These are phyloP conservation scores for Cosmopolites sordidus DNA, from an alignment of 2,888 invertebrate species.

Conservation along the genomic window DNA sequence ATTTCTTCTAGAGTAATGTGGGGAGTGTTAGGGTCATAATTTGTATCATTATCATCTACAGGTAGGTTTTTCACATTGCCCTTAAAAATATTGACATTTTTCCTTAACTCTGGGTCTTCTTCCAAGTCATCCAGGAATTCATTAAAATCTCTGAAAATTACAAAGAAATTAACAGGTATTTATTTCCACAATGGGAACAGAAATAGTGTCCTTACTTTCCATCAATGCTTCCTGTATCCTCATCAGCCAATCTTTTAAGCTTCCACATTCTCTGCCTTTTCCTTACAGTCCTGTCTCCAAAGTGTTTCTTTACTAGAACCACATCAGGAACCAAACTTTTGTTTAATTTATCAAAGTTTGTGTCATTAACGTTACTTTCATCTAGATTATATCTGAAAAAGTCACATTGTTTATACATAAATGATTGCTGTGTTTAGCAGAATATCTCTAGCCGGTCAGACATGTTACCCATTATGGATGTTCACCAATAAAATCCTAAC, in stretches of 20 bases:
- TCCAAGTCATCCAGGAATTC: slow-evolving; percentile 97
- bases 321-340: slow-evolving; percentile 76
- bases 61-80: slow-evolving; percentile 54
- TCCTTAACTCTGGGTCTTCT: slow-evolving; percentile 85
- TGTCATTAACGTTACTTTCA: slow-evolving; percentile 89
- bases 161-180: too few relatives aligned
- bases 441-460: too few relatives aligned
- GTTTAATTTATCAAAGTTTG: slow-evolving; percentile 78
- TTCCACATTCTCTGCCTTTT: slow-evolving; percentile 85
- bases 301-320: slow-evolving; percentile 90
- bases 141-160: slow-evolving; percentile 76
- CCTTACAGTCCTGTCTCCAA: slow-evolving; percentile 66
- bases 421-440: too few relatives aligned
- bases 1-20: slow-evolving; percentile 85
- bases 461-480: too few relatives aligned
- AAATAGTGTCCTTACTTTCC: slow-evolving; percentile 50
- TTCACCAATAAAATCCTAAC: too few relatives aligned
- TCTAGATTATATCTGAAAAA: slow-evolving; percentile 78
- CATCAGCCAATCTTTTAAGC: slow-evolving; percentile 77
- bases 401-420: too few relatives aligned
- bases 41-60: slow-evolving; percentile 57
- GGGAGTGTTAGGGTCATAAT: slow-evolving; percentile 59
- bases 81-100: slow-evolving; percentile 90
- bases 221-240: slow-evolving; percentile 60
- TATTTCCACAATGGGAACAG: too few relatives aligned